A percentile compares a stretch with the other conserved stretches of the same genome.
phyloP scores from a whole-genome alignment of 2,888 invertebrate species.

The Amphipoea lucens region DNA sequence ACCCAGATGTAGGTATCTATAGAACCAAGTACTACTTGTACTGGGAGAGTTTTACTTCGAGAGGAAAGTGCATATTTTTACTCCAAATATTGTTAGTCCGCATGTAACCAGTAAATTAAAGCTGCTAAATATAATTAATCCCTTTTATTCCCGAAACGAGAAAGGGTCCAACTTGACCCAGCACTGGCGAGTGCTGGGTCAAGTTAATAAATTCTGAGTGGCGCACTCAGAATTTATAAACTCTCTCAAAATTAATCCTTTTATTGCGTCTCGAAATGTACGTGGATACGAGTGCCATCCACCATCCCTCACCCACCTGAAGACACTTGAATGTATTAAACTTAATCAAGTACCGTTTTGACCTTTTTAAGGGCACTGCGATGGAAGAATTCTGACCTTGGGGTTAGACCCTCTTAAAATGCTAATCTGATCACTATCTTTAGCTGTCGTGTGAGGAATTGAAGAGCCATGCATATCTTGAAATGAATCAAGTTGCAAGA shows the following conservation, averaged over 20 bases:
- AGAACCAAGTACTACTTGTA: not conserved
- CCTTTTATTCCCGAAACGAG: constrained; percentile 16
- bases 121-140: constrained; percentile 20
- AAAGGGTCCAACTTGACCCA: constrained; percentile 47
- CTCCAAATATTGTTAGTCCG: not conserved
- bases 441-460: constrained; percentile 35
- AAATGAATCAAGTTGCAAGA: constrained; percentile 37
- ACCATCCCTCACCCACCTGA: constrained; percentile 4
- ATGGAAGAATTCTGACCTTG: constrained; percentile 33
- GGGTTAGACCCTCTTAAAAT: constrained; percentile 33
- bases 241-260: constrained; percentile 51
- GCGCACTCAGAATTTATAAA: constrained; percentile 39
- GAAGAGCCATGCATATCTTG: constrained; percentile 51
- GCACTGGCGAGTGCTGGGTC: not conserved
- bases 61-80: constrained; percentile 10
- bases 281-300: constrained; percentile 23
- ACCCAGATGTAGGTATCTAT: not conserved
- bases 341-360: constrained; percentile 37
- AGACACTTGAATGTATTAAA: constrained; percentile 41
- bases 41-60: not conserved
- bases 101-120: constrained; percentile 8
- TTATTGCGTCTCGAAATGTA: constrained; percentile 42
- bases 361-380: constrained; percentile 37
- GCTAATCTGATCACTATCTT: constrained; percentile 47
- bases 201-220: too few relatives aligned